Base-by-base conservation (phyloP, 2,888 invertebrate genomes). In the Junonia oenone region DNA sequence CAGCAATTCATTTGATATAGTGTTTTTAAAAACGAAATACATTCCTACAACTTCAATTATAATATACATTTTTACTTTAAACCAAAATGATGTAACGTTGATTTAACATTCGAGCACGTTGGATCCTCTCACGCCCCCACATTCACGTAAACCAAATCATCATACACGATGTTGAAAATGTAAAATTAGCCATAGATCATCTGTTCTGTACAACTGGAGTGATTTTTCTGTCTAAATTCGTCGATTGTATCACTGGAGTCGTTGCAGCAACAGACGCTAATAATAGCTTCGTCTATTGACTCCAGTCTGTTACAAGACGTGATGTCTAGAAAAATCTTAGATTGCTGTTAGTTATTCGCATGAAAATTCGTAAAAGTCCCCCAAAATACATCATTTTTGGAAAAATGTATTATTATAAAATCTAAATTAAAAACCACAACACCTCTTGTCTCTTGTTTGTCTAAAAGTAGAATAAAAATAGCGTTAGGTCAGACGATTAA, bases 171-270 rank as follows among this genome's bases (percentile, higher is more conserved):
- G 38, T 49, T 55, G 51, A 26, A 61, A 61, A 47, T 58, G 46
- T 57, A 49, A 57, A 62, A 62, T 59, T 63, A 66, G 59, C 57
- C 29, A 58, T 61, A 52, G 55, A 62, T 64, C 58, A 63, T 62
- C 45, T 54, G 52, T 59, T 47, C 45, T 53, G 50, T 64, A 49
- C 57, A 51, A 54, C 61, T 52, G 63, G 58, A 62, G 61, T 59
- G 61, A 65, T 63, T 67, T 67, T 64, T 65, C 55, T 38, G 61
- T 68, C 68, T 69, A 69, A 65, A 59, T 68, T 61, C 43, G 66
- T 68, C 65, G 69, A 63, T 69, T 65, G 61, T 68, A 66, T 67
- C 67, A 67, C 54, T 58, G 61, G 57, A 61, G 60, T 55, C 61
- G 49, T 52, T 61, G 61, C 55, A 63, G 64, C 54, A 60, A 59